phyloP scores from a whole-genome alignment of 2,797 vertebrate species.

The Limnodromus scolopaceus region DNA sequence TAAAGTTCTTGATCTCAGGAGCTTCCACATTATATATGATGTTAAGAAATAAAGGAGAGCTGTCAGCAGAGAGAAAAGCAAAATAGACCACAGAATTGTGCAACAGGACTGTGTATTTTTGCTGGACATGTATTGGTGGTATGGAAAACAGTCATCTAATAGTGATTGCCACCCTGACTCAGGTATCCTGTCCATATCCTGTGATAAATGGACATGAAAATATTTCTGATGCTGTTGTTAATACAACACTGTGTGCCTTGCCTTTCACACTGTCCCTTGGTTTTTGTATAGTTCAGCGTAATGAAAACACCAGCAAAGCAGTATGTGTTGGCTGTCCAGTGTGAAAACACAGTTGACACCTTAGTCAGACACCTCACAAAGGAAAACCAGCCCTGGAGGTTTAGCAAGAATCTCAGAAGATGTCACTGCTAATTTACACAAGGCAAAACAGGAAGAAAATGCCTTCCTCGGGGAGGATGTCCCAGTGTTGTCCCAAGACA shows the following conservation, averaged over 20 bases:
- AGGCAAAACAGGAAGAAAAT: conserved; percentile 50
- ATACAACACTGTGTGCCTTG: neutral
- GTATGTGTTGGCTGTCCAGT: neutral
- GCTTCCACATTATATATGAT: neutral
- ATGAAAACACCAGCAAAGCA: neutral
- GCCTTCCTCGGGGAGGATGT: conserved; percentile 58
- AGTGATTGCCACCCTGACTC: neutral
- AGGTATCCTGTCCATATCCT: neutral
- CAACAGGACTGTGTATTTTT: neutral
- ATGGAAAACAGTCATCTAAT: neutral
- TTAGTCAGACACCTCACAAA: conserved; percentile 33
- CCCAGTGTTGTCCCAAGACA: conserved; percentile 39
- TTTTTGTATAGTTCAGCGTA: neutral
- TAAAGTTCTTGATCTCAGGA: neutral
- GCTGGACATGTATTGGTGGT: accelerated
- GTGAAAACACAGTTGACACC: conserved; percentile 24
- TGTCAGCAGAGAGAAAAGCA: neutral
- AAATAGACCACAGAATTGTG: neutral
- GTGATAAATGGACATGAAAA: neutral
- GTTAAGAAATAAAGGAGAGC: conserved; percentile 5
- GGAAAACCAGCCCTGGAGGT: conserved; percentile 22
- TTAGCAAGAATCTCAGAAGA: conserved; percentile 40
- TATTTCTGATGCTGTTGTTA: neutral
- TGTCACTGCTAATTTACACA: conserved; percentile 67
- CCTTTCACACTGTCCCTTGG: neutral